Evolutionary conservation across 2,797 vertebrate species (phyloP), one percentile per base, ranked within the genome.

Genomic region (Sebastes steindachneri): DNA sequence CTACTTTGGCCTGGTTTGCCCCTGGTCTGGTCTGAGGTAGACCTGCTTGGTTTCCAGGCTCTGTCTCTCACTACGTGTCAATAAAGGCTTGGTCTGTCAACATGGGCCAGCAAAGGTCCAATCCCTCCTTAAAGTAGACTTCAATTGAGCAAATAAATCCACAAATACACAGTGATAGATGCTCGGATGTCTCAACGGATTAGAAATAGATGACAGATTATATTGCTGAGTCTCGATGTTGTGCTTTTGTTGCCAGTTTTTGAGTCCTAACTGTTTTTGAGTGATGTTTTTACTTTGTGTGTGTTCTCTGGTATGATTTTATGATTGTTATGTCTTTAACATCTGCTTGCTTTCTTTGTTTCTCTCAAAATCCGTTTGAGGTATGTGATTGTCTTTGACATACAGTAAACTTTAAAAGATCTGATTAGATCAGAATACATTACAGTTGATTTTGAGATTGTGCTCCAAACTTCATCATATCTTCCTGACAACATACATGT

Each of bases 1-100:
- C 70, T 71, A 21, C 71, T 70, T 76, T 28, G 10, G 45, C 55
- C 53, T 57, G 28, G 15, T 73, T 63, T 67, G 33, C 23, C 65
- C 68, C 48, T 48, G 45, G 45, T 48, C 51, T 29, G 37, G 29
- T 31, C 62, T 67, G 41, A 41, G 26, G 26, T 37, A 60, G 78
- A 80, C 51, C 75, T 64, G 78, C 77, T 79, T 67, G 48, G 53
- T 71, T 90, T 87, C 79, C 77, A 79, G 48, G 73, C 45, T 70
- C 53, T 66, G 54, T 76, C 66, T 83, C 62, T 83, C 74, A 83
- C 64, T 75, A 71, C 48, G 7, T 85, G 79, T 90, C 82, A 83
- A 73, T 87, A 77, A 80, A 79, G 23, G 51, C 77, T 80, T 35
- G 23, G 58, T 85, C 84, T 87, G 59, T 83, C 54, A 79, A 51